Evolutionary conservation across 1,140 invertebrate species (phyloP).

Genomic region (Atta cephalotes): DNA sequence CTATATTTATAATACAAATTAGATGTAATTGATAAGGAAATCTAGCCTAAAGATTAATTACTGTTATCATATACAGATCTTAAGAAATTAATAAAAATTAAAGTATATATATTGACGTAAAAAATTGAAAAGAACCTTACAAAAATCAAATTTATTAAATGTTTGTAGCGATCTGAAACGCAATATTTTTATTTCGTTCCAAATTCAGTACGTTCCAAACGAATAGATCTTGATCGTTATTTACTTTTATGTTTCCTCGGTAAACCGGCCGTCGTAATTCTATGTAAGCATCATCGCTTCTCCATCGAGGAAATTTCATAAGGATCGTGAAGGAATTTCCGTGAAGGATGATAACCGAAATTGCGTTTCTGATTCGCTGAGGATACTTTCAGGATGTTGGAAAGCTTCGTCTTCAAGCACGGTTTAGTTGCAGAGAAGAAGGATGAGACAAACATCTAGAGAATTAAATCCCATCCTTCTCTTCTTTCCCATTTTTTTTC

Average conservation of each 20-base stretch:
- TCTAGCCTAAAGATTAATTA: background rate
- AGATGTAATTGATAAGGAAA: background rate
- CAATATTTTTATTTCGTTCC: background rate
- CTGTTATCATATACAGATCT: background rate
- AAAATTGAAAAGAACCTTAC: background rate
- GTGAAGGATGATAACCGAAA: conserved; percentile 54
- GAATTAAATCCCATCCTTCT: conserved; percentile 24
- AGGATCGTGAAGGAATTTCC: conserved; percentile 51
- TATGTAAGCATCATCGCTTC: conserved; percentile 48
- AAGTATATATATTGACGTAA: background rate
- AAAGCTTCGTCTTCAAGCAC: background rate
- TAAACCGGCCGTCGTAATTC: conserved; percentile 20
- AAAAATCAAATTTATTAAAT: conserved; percentile 26
- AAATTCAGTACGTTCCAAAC: conserved; percentile 5
- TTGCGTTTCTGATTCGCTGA: conserved; percentile 59
- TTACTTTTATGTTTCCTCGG: conserved; percentile 18
- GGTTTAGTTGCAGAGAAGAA: conserved; percentile 5
- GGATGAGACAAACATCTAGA: conserved; percentile 1
- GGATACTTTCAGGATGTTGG: conserved; percentile 16
- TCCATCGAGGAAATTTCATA: conserved; percentile 55
- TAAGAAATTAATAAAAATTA: background rate
- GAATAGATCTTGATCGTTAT: conserved; percentile 6
- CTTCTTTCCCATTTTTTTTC: too few species aligned
- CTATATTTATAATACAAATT: background rate
- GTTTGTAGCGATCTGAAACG: background rate